Evolutionary conservation across 2,888 invertebrate genomes (phyloP), one percentile per base, ranked within the genome.

Genomic region (Cylloceria caligata): DNA sequence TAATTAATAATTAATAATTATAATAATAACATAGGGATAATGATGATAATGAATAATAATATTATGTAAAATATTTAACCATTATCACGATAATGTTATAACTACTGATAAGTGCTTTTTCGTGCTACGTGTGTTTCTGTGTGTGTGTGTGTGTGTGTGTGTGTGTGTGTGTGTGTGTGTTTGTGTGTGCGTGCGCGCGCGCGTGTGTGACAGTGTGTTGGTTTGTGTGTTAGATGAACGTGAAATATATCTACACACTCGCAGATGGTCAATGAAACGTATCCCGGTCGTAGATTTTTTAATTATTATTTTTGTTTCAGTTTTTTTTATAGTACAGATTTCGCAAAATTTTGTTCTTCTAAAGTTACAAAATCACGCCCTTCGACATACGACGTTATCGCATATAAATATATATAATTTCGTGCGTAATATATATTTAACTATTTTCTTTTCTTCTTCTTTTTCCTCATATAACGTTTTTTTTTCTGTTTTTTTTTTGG

Each of bases 41-140:
- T 79, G 75, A 84, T 84, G 74, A 84, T 88, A 89, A 87, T 87
- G 86, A 74, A 85, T 87, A 86, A 87, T 87, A 88, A 87, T 88
- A 89, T 89, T 90, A 90, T 89, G 88, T 90, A 91, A 91, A 91
- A 90, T 91, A 91, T 89, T 87, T 87, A 90, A 91, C 88, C 88
- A 88, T 89, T 88, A 88, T 90, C 87, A 89, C 86, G 90, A 90
- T 88, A 90, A 87, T 86, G 84, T 86, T 90, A 88, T 87, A 87
- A 87, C 89, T 89, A 90, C 85, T 86, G 88, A 86, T 87, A 88
- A 86, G 87, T 87, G 87, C 83, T 78, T 75, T 81, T 52, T 77
- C 73, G 81, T 81, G 79, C 80, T 81, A 83, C 72, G 71, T 67
- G 64, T 60, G 62, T 60, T 49, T 73, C 36, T 69, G 65, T 47